phyloP scores from a whole-genome alignment of 2,797 vertebrate genomes.

The Cyclopterus lumpus region DNA sequence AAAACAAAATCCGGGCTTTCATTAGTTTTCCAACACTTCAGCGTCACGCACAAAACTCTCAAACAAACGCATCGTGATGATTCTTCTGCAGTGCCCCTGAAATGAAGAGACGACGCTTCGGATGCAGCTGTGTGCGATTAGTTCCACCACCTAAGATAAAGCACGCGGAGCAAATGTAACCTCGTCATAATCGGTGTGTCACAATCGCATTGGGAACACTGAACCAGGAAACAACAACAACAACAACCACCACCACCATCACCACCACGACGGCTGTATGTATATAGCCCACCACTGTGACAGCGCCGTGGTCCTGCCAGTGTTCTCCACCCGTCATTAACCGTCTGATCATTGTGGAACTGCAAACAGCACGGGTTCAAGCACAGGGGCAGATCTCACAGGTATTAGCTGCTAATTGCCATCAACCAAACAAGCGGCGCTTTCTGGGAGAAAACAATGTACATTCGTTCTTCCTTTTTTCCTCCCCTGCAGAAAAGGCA shows the following conservation, averaged over 20 bases:
- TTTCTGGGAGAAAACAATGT: conserved; percentile 84
- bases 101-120: conserved; percentile 44
- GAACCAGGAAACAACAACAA: conserved; percentile 63
- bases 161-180: conserved; percentile 68
- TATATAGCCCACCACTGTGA: conserved; percentile 49
- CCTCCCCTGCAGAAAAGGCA: conserved; percentile 70
- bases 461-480: conserved; percentile 77
- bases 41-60: conserved; percentile 47
- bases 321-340: conserved; percentile 77
- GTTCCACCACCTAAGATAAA: conserved; percentile 79
- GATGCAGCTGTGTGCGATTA: conserved; percentile 77
- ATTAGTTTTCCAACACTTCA: conserved; percentile 61
- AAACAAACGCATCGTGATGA: conserved; percentile 64
- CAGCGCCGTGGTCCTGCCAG: conserved; percentile 59
- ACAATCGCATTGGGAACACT: conserved; percentile 55
- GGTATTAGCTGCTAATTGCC: conserved; percentile 84
- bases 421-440: conserved; percentile 82
- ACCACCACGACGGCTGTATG: conserved; percentile 24
- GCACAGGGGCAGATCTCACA: conserved; percentile 74
- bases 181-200: conserved; percentile 71
- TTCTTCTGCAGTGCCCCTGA: conserved; percentile 55
- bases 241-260: neutral
- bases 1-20: conserved; percentile 60
- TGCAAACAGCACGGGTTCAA: conserved; percentile 64
- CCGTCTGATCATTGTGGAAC: conserved; percentile 74